Base-by-base conservation (phyloP, 2,797 vertebrate species). In the Malurus leucopterus region DNA sequence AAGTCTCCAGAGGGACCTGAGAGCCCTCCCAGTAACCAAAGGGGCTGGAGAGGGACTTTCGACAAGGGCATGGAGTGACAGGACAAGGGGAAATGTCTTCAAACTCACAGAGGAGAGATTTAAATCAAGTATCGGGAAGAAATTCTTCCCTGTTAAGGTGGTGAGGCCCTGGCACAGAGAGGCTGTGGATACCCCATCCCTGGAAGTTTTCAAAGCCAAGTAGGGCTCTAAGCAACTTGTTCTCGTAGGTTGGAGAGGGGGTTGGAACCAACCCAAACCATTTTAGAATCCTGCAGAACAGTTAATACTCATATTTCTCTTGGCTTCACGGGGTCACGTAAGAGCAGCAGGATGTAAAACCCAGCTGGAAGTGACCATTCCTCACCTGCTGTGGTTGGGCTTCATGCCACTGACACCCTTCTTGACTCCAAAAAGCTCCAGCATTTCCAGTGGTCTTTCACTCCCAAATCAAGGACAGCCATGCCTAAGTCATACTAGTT, bases 401-500 rank as follows among this genome's bases (percentile, higher is more conserved):
- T 64, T n/a, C 63, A 26, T 32, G 13, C 44, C 50, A 46, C 9
- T 4, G 3, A 6, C 26, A 6, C 20, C 57, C n/a, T 53, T 32
- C 34, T 41, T 24, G 29, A 1, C 29, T 57, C 54, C 32, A 43
- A 0, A 1, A 4, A 65, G 13, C 26, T 50, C 46, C 53, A 57
- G 15, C 2, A 0, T 26, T 74, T 19, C 51, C 55, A 55, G 29
- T 0, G 13, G 27, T 41, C 43, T 50, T n/a, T 49, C 36, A 27
- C 17, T 32, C 26, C 41, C 34, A 15, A 3, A 21, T 1, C 8
- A 36, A 46, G 29, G 12, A 2, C 23, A 34, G 18, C 40, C 51
- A 54, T 13, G 21, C 13, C 13, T 1, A 47, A 22, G 11, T 8
- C 13, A 18, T 0, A 2, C 30, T 9, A 38, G 26, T 3, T 15